Percentiles rank a stretch among this genome's conserved stretches.
Evolutionary conservation across 2,888 invertebrate genomes (phyloP).

Genomic region (Hypomecis punctinalis): DNA sequence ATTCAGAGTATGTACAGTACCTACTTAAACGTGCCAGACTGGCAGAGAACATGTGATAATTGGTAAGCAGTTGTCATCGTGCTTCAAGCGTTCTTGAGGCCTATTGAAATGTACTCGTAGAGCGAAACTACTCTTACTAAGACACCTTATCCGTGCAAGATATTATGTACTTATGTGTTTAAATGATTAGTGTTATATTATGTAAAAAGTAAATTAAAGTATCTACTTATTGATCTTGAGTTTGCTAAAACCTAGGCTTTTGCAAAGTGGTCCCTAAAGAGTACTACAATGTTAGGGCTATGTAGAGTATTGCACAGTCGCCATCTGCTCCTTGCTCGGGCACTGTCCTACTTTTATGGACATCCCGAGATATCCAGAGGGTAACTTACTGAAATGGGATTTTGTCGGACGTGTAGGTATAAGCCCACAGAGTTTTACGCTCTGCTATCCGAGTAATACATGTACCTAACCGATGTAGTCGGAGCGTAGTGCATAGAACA

Average conservation of each 20-base stretch:
- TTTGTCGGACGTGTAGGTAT: slow-evolving; percentile 18
- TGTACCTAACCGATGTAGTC: not conserved
- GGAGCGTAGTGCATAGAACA: no score
- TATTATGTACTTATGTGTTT: no score
- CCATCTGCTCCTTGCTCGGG: slow-evolving; percentile 10
- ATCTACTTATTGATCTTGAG: not conserved
- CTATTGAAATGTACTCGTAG: slow-evolving; percentile 14
- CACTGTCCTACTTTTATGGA: slow-evolving; percentile 30
- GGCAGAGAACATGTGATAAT: slow-evolving; percentile 38
- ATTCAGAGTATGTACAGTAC: slow-evolving; percentile 16
- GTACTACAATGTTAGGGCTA: slow-evolving; percentile 25
- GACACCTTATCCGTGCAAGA: not conserved
- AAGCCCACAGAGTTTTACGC: slow-evolving; percentile 9
- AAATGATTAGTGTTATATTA: not conserved
- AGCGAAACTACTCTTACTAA: not conserved
- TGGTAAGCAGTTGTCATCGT: slow-evolving; percentile 35
- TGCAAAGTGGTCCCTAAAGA: slow-evolving; percentile 24
- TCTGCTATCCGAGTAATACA: not conserved
- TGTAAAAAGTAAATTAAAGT: not conserved
- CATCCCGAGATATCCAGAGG: slow-evolving; percentile 22
- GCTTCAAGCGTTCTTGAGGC: slow-evolving; percentile 28
- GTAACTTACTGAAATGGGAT: slow-evolving; percentile 24
- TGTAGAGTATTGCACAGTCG: slow-evolving; percentile 4
- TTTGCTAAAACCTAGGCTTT: slow-evolving; percentile 1
- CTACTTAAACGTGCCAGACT: slow-evolving; percentile 23